Conservation (phyloP, 64 coral and sea anemone species). For the Montipora capricornis region DNA sequence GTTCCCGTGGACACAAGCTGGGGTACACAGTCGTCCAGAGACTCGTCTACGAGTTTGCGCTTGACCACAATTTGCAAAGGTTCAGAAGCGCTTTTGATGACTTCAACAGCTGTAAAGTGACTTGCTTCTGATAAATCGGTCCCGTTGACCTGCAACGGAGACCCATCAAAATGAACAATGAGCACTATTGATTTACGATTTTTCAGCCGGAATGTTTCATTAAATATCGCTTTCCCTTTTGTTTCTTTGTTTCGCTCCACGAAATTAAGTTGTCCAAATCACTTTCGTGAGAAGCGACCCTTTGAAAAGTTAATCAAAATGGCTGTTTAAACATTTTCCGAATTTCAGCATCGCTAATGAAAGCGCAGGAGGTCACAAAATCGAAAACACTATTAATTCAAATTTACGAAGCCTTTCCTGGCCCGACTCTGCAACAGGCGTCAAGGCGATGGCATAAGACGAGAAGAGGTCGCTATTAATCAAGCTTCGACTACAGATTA, state of each 20-base stretch:
- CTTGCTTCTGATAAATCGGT: conserved; percentile 85
- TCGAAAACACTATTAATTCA: background rate
- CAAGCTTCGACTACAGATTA: background rate
- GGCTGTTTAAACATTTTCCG: background rate
- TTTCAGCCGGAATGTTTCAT: background rate
- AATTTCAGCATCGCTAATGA: background rate
- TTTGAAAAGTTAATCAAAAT: background rate
- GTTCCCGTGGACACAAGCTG: conserved; percentile 78
- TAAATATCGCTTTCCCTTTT: background rate
- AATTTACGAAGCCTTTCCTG: background rate
- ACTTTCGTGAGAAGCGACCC: background rate
- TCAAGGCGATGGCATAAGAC: too few species aligned
- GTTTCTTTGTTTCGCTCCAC: background rate
- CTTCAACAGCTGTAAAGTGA: conserved; percentile 89
- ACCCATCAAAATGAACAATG: conserved; percentile 7
- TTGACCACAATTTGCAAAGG: conserved; percentile 81
- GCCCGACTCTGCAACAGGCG: background rate
- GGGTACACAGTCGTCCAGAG: conserved; percentile 62
- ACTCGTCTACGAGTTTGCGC: conserved; percentile 74
- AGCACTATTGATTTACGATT: conserved; percentile 7
- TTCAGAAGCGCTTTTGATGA: conserved; percentile 91
- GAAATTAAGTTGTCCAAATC: background rate
- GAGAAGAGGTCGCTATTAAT: background rate
- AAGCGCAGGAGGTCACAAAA: background rate
- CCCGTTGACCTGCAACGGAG: conserved; percentile 73